Conservation (phyloP, 2,888 invertebrate genomes). For the Chirona hameri region DNA sequence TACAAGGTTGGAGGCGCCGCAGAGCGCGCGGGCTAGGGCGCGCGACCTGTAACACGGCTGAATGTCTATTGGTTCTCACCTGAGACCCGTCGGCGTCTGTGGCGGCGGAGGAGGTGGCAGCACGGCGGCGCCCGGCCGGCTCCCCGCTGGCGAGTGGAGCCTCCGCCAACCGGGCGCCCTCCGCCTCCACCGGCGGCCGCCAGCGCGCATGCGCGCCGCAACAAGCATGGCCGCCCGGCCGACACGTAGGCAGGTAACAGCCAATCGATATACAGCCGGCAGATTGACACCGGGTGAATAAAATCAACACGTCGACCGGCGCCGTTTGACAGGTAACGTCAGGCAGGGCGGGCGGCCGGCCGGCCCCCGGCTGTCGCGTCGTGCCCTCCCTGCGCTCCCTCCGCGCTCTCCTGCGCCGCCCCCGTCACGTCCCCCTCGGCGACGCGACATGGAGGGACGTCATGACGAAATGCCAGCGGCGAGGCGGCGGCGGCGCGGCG, state of each 20-base stretch:
- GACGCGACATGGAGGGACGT: neutral
- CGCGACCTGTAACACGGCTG: neutral
- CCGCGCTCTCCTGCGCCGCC: neutral
- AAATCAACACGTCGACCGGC: neutral
- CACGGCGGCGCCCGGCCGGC: neutral
- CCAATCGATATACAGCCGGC: neutral
- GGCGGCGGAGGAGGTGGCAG: neutral
- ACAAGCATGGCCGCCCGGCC: conserved; percentile 14
- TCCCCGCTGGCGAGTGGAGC: neutral
- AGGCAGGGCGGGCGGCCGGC: neutral
- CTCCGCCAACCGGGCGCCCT: neutral
- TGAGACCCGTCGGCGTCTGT: neutral
- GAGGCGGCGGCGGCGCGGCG: no score
- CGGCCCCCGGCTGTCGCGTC: neutral
- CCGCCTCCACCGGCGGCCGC: neutral
- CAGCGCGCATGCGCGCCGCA: conserved; percentile 3
- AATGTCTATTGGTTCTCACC: neutral
- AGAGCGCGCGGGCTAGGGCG: no score
- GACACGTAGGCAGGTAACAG: conserved; percentile 6
- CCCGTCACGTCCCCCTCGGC: neutral
- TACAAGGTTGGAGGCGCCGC: neutral
- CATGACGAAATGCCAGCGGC: neutral
- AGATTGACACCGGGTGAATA: neutral
- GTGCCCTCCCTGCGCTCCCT: neutral
- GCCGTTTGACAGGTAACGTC: neutral